Base-by-base conservation (phyloP, 2,113 vertebrate species). In the Corvus moneduloides region DNA sequence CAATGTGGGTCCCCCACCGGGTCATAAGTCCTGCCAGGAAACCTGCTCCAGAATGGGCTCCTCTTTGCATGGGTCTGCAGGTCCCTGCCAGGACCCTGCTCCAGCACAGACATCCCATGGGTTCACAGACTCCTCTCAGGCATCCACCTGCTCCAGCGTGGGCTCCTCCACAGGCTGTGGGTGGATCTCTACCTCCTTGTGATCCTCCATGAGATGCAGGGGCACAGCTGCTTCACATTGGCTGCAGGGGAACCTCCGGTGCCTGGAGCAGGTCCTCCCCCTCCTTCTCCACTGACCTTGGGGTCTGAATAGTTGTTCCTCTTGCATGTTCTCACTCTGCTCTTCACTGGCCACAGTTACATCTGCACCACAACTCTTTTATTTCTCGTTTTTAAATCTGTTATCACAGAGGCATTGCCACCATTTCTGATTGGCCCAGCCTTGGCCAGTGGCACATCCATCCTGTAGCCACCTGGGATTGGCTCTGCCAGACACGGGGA, bases 381-480 rank as follows among this genome's bases (percentile, higher is more conserved):
- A 19, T 16, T 20, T 10, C 11, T 48, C 30, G 15, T 59, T 75
- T 33, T 54, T 75, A 30, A 59, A 54, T 48, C 30, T 32, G 28
- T 48, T 75, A 21, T 8, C 4, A 4, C 54, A 68, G 39, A n/a
- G 9, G 39, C 0, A 0, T 48, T 41, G 4, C n/a, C 12, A 48
- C 11, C 2, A 41, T 62, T 83, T n/a, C 24, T 62, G 13, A 41
- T 9, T 58, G 17, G 17, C 41, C 39, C 14, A 18, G 14, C 14
- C 24, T 54, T 75, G 54, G 33, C 28, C 2, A 5, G 39, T 7
- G 9, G 33, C 20, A 21, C 0, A 0, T 30, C 8, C 22, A 30
- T 35, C 39, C 35, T 75, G 71, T 20, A 68, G 24, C 7, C 14
- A 20, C 5, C 14, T 11, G 39, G 30, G 5, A 48, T 2, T 39